Evolutionary conservation across 2,113 vertebrate genomes (phyloP), one percentile per base, ranked within the genome.

Genomic region (Cariama cristata): DNA sequence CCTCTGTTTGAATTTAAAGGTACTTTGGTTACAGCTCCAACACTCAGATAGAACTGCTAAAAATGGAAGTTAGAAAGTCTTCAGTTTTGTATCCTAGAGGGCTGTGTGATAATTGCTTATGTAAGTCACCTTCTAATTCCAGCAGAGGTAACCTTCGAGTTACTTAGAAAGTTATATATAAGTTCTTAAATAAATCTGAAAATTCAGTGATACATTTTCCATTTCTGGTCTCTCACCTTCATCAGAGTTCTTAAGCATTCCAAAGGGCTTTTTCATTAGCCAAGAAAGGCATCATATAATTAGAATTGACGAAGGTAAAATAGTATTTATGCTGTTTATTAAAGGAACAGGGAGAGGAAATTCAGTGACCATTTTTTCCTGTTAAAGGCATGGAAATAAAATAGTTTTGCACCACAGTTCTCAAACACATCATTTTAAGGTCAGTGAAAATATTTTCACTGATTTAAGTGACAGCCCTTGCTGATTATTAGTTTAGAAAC

Each of bases 21-120:
- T 94, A 35, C 50, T 33, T 87, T 93, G 88, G 64, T 91, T 92
- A 62, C 60, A 2, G 9, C 60, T 68, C 79, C 58, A 93, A 30
- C 14, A 35, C 28, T 90, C 81, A 86, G 63, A 89, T 24, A 91
- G 86, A 82, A 53, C 66, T 90, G 67, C 92, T 97, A 94, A 97
- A 97, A 97, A 96, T 93, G 95, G 89, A 96, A 94, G 67, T 74
- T 88, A 90, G 60, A 75, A 91, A 84, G 22, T 92, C 80, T 97
- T 95, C 79, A 76, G 68, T 67, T 96, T 79, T 88, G 84, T 97
- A 69, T 97, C 97, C 96, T 98, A 85, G 90, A 97, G 95, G 90
- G 77, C 67, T 94, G 44, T 86, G 71, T 88, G 73, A 64, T 96
- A 94, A 96, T 96, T 97, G 77, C 90, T 93, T 96, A 50, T 91